phyloP scores from a whole-genome alignment of 2,113 vertebrate species.

The Eretmochelys imbricata region DNA sequence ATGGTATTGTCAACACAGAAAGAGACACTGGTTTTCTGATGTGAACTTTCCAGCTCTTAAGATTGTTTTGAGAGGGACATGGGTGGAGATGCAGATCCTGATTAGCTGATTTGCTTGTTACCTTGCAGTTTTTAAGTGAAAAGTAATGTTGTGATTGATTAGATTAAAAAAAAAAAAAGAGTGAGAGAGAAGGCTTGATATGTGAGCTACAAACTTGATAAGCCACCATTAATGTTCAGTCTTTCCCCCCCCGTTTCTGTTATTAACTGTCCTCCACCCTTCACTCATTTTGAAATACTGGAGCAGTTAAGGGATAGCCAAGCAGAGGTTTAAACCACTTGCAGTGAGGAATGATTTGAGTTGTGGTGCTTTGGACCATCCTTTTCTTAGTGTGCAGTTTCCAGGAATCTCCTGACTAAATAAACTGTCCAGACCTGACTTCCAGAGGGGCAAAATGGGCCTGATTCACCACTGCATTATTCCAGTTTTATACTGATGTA shows the following conservation, averaged over 20 bases:
- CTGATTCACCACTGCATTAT: neutral
- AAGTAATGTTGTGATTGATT: neutral
- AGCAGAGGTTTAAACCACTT: neutral
- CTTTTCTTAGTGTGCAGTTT: neutral
- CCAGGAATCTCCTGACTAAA: neutral
- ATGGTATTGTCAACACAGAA: slow-evolving; percentile 17
- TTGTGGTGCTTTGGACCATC: neutral
- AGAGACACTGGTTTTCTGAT: neutral
- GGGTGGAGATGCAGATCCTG: neutral
- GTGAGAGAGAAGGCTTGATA: neutral
- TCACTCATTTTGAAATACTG: neutral
- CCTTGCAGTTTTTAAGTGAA: neutral
- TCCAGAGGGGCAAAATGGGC: neutral
- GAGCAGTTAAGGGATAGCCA: neutral
- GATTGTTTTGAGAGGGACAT: neutral
- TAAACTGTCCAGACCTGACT: neutral
- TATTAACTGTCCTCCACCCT: rapidly evolving
- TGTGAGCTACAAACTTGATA: neutral
- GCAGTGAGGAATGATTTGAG: neutral
- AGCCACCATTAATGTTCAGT: neutral
- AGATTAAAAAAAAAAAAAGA: neutral
- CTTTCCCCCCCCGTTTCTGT: neutral
- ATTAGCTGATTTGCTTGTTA: neutral
- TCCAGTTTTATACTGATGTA: neutral
- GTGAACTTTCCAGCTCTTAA: slow-evolving; percentile 2